These are phyloP conservation scores for Protophormia terraenovae DNA, from an alignment of 2,888 invertebrate genomes.

Conservation along the genomic window DNA sequence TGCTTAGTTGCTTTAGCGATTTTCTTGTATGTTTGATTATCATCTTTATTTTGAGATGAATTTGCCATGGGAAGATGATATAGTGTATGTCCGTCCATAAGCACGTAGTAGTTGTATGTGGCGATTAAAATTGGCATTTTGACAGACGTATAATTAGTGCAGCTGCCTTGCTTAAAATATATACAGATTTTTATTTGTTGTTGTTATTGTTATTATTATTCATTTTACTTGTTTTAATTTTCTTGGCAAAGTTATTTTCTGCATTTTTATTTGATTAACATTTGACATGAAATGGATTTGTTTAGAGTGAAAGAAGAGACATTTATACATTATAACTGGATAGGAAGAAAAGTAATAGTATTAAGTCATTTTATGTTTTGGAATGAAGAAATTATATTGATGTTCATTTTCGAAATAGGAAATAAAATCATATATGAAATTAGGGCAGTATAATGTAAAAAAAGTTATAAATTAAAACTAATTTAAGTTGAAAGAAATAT, in stretches of 20 bases:
- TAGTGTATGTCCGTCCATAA: too few species aligned
- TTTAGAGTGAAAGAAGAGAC: constrained; percentile 8
- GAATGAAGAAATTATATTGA: too few species aligned
- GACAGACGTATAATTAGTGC: constrained; percentile 73
- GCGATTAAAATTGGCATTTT: constrained; percentile 73
- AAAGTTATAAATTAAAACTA: too few species aligned
- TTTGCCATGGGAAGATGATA: constrained; percentile 39
- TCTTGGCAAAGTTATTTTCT: constrained; percentile 16
- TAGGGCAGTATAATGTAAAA: too few species aligned
- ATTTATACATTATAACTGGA: constrained; percentile 11
- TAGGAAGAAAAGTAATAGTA: background rate
- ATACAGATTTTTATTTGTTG: constrained; percentile 3
- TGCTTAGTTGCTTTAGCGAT: constrained; percentile 35
- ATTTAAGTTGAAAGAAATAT: too few species aligned
- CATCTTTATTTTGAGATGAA: constrained; percentile 28
- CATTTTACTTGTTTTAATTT: background rate
- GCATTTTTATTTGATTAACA: constrained; percentile 61
- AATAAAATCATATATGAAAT: too few species aligned
- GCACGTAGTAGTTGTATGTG: constrained; percentile 53
- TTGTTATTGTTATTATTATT: background rate
- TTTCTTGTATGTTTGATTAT: constrained; percentile 47
- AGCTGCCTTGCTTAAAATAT: constrained; percentile 68
- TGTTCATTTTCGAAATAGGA: too few species aligned
- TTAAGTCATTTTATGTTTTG: too few species aligned
- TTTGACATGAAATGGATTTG: constrained; percentile 65